Evolutionary conservation across 2,888 invertebrate genomes (phyloP).

Genomic region (Branchellion lobata): DNA sequence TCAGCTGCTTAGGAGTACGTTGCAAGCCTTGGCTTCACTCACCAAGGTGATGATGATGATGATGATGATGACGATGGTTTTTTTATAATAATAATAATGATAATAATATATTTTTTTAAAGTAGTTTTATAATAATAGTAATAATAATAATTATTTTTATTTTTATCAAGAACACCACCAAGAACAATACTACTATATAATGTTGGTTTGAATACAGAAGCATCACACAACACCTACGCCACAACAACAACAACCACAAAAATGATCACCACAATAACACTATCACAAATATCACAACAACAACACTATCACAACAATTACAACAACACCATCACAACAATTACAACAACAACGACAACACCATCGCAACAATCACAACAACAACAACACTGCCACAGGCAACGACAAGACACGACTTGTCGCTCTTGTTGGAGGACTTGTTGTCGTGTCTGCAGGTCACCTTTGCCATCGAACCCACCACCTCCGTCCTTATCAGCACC

Average conservation of each 20-base stretch:
- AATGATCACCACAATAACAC: background rate
- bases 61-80: background rate
- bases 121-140: background rate
- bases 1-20: background rate
- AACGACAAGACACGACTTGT: background rate
- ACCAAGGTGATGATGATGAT: background rate
- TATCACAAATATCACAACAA: too few species aligned
- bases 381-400: background rate
- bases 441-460: background rate
- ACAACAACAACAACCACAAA: background rate
- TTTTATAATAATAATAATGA: background rate
- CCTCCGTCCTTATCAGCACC: background rate
- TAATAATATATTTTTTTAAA: background rate
- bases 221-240: too few species aligned
- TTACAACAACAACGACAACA: too few species aligned
- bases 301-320: too few species aligned
- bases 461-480: background rate
- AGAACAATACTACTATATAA: too few species aligned
- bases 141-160: background rate
- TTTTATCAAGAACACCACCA: too few species aligned
- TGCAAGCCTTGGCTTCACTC: background rate
- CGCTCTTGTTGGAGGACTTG: background rate
- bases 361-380: too few species aligned
- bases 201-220: too few species aligned
- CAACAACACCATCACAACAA: too few species aligned